phyloP scores from a whole-genome alignment of 2,797 vertebrate genomes.

The Lateolabrax maculatus region DNA sequence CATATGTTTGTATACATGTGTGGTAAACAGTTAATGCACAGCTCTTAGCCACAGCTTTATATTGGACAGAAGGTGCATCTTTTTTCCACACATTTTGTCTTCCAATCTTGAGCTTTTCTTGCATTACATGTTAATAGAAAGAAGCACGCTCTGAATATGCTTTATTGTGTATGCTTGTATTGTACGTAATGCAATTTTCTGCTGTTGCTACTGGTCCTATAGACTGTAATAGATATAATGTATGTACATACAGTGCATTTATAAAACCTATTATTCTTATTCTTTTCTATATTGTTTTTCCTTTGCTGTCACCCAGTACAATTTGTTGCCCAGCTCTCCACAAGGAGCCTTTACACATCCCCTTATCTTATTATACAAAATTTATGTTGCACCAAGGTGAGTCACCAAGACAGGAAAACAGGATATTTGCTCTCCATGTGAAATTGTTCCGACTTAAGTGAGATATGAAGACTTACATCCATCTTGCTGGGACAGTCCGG shows the following conservation, averaged over 20 bases:
- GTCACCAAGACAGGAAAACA: not conserved
- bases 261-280: not conserved
- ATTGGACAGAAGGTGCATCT: not conserved
- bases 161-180: not conserved
- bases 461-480: constrained; percentile 88
- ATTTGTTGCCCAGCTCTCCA: not conserved
- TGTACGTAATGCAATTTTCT: not conserved
- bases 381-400: constrained; percentile 45
- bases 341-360: constrained; percentile 7
- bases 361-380: constrained; percentile 46
- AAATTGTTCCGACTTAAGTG: constrained; percentile 17
- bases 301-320: not conserved
- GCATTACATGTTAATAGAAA: not conserved
- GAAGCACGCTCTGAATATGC: not conserved
- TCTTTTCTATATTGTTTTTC: not conserved
- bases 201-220: not conserved
- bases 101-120: not conserved
- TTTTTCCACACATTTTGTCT: not conserved
- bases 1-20: not conserved
- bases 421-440: constrained; percentile 5
- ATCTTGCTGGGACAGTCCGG: constrained; percentile 95
- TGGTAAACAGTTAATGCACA: not conserved
- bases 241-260: not conserved
- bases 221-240: not conserved
- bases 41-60: not conserved